Percentiles rank a stretch among this genome's conserved stretches.
These are phyloP conservation scores for Isaurus tuberculatus DNA, from an alignment of 92 coral and sea anemone species.

Conservation along the genomic window DNA sequence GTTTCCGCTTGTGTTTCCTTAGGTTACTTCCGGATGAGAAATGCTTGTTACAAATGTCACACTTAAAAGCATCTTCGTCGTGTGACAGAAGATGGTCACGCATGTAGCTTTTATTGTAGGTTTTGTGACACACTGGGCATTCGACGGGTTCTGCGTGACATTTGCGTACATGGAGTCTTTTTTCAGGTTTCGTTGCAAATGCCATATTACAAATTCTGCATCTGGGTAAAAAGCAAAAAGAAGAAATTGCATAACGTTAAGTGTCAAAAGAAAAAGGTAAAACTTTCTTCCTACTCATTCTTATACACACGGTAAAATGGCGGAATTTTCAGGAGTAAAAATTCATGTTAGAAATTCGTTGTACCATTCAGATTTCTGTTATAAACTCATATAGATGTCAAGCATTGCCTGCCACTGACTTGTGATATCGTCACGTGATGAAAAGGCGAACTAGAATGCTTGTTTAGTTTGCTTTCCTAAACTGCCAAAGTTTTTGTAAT, in stretches of 20 bases:
- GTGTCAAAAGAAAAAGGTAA: too few relatives aligned
- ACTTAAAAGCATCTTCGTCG: constrained; percentile 67
- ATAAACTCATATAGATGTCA: too few relatives aligned
- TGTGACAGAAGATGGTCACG: constrained; percentile 72
- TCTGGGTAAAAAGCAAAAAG: constrained; percentile 27
- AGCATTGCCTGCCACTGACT: too few relatives aligned
- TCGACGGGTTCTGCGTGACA: constrained; percentile 52
- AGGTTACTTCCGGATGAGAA: constrained; percentile 87
- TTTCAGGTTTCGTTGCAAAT: constrained; percentile 58
- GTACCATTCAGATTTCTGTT: too few relatives aligned
- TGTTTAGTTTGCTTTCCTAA: too few relatives aligned
- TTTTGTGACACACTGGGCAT: constrained; percentile 78
- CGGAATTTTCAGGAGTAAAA: too few relatives aligned
- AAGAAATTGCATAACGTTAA: neutral
- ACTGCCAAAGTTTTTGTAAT: too few relatives aligned
- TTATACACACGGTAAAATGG: too few relatives aligned
- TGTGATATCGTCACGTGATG: too few relatives aligned
- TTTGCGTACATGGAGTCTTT: constrained; percentile 53
- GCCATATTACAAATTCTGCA: constrained; percentile 63
- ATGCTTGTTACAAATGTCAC: constrained; percentile 71
- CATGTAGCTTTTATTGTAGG: constrained; percentile 62
- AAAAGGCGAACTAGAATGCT: too few relatives aligned
- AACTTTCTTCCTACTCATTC: too few relatives aligned
- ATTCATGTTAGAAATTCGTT: too few relatives aligned
- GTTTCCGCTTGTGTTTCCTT: constrained; percentile 77